A percentile compares a stretch with the other conserved stretches of the same genome.
Evolutionary conservation across 2,113 vertebrate genomes (phyloP).

Genomic region (Australoheros scitulus): DNA sequence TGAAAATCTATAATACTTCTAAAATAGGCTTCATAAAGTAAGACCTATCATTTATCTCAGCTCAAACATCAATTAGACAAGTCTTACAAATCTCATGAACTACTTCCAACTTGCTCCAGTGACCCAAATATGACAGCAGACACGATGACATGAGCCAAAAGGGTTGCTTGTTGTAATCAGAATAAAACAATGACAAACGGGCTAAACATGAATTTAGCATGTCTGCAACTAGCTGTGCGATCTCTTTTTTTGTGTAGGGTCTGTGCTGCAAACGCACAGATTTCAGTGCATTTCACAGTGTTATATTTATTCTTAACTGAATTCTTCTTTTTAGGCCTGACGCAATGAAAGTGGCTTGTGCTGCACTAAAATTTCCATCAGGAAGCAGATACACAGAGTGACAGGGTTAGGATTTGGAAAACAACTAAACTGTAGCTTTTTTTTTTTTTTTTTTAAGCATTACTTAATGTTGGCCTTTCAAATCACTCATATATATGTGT

Average conservation of each 20-base stretch:
- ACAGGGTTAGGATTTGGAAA: background rate
- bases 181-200: background rate
- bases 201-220: background rate
- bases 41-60: background rate
- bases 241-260: background rate
- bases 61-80: background rate
- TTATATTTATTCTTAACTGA: background rate
- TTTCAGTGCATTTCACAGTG: background rate
- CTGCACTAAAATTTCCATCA: background rate
- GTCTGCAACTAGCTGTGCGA: background rate
- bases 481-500: background rate
- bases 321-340: background rate
- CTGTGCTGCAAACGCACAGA: background rate
- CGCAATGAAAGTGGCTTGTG: background rate
- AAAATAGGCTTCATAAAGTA: constrained; percentile 4
- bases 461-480: background rate
- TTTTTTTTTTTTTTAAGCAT: background rate
- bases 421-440: background rate
- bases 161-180: background rate
- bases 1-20: background rate
- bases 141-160: background rate
- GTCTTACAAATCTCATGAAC: background rate
- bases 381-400: background rate
- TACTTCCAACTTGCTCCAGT: background rate
- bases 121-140: background rate